A percentile compares a stretch with the other conserved stretches of the same genome.
Evolutionary conservation across 2,888 invertebrate genomes (phyloP).

Genomic region (Sepiola atlantica): DNA sequence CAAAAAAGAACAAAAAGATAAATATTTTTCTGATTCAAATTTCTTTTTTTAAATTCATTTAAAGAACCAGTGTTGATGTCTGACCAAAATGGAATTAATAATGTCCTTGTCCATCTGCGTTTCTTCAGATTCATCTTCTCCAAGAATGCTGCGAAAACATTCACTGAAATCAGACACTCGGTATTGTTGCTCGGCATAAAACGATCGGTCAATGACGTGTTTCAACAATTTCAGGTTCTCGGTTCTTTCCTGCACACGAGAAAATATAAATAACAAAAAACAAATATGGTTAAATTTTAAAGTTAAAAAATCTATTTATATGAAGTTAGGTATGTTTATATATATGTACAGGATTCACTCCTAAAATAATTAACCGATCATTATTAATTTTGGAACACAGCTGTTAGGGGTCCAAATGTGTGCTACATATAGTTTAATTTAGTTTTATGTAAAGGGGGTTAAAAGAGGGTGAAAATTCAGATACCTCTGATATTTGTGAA

Average conservation of each 20-base stretch:
- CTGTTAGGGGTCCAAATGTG: no score
- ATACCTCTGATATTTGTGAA: no score
- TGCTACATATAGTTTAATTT: no score
- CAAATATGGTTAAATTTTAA: background rate
- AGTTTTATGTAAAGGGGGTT: no score
- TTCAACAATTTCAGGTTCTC: slow-evolving; percentile 68
- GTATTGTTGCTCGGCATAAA: slow-evolving; percentile 65
- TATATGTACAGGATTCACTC: no score
- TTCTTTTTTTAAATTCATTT: background rate
- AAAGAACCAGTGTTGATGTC: slow-evolving; percentile 41
- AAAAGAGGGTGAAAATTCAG: no score
- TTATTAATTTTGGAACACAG: no score
- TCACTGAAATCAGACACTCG: slow-evolving; percentile 58
- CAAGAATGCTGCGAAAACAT: slow-evolving; percentile 57
- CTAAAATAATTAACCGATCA: no score
- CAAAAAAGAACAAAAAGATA: no score
- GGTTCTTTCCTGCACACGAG: slow-evolving; percentile 63
- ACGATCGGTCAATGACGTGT: slow-evolving; percentile 66
- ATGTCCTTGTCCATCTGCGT: slow-evolving; percentile 55
- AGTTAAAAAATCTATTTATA: background rate
- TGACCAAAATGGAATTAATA: slow-evolving; percentile 25
- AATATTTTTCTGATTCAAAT: background rate
- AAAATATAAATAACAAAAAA: background rate
- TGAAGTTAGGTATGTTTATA: background rate
- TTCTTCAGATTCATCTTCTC: slow-evolving; percentile 57